phyloP scores from a whole-genome alignment of 2,113 vertebrate species.

The Phoenicopterus ruber region DNA sequence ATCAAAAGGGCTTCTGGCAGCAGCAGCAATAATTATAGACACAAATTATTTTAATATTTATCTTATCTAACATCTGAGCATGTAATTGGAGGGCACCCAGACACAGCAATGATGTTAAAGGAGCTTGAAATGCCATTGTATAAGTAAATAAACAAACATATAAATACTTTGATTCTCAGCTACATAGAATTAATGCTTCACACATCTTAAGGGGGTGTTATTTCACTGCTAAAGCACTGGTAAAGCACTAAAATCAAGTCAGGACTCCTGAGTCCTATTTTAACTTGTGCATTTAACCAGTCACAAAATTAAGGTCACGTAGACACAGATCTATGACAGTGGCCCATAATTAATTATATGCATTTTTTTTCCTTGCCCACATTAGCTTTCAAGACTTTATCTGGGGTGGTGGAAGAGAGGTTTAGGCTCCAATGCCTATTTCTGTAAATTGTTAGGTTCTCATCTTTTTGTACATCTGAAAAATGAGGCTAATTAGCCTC shows the following conservation, averaged over 20 bases:
- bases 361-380: not conserved
- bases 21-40: conserved; percentile 9
- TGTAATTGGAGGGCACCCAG: conserved; percentile 49
- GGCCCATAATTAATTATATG: not conserved
- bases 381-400: not conserved
- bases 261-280: not conserved
- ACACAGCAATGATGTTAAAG: not conserved
- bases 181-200: not conserved
- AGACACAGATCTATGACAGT: not conserved
- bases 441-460: not conserved
- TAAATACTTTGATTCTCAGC: conserved; percentile 15
- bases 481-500: not conserved
- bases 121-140: conserved; percentile 27
- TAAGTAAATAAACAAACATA: conserved; percentile 47
- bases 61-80: conserved; percentile 45
- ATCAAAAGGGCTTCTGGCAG: conserved; percentile 35
- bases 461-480: not conserved
- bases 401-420: not conserved
- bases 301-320: not conserved
- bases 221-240: not conserved
- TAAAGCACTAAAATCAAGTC: not conserved
- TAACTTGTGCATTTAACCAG: not conserved
- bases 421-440: not conserved
- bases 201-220: conserved; percentile 13
- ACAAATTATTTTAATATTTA: conserved; percentile 48